Base-by-base conservation (phyloP, 2,888 invertebrate genomes). In the Leptinotarsa haldemani region DNA sequence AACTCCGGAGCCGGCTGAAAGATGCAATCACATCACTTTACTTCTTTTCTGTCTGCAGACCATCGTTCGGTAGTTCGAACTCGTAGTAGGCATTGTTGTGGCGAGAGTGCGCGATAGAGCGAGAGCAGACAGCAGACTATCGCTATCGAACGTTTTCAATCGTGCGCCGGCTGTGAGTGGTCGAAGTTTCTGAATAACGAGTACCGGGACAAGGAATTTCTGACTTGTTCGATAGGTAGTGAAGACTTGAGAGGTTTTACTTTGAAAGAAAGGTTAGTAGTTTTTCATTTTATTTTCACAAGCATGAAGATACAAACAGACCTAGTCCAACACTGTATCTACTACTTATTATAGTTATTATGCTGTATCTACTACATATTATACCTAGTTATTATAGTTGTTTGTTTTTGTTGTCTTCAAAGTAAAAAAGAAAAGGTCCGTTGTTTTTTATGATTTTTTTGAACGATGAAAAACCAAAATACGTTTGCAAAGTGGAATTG, bases 51-150 rank as follows among this genome's bases (percentile, higher is more conserved):
- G 25, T 53, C 46, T 56, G 68, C 20, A 68, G 68, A 56, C 68
- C 18, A 40, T 30, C 48, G 50, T 0, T 40, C 40, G 9, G 65
- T 52, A 66, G 50, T 22, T 25, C 52, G 56, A 50, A 73, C 47
- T 74, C 71, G 69, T 65, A 71, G 71, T 73, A 74, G 71, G 40
- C 40, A 40, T 9, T 40, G 40, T 40, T 40, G 9, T 53, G 22
- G 52, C 68, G 78, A 74, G 76, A 75, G 77, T 76, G 79, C 77
- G 78, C 76, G 74, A 53, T 73, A 67, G 65, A 76, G 76, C 78
- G 78, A 77, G 77, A 79, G 76, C 74, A 66, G 64, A 66, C 53
- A 66, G n/a, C 20, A 64, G 63, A 75, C 66, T 53, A 72, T 72
- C 75, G 73, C 66, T 71, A 75, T 73, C 70, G 77, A 77, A 77